These are phyloP conservation scores for Plecotus auritus DNA, from an alignment of 2,113 vertebrate genomes.

Conservation along the genomic window DNA sequence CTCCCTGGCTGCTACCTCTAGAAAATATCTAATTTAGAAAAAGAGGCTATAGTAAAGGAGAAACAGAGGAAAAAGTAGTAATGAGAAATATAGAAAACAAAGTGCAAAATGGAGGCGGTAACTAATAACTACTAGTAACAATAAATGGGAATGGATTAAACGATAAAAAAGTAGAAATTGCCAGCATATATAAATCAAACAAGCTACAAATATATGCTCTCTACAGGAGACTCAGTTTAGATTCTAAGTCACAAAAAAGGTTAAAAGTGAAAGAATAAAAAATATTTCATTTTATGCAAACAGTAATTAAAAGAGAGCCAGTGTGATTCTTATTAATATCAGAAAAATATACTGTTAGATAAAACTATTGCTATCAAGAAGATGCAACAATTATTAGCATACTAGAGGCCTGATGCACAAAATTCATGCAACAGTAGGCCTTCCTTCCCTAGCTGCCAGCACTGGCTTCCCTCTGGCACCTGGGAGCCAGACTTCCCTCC, in stretches of 20 bases:
- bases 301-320: neutral
- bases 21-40: neutral
- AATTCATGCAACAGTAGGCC: no score
- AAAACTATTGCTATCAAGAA: neutral
- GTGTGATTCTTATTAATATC: neutral
- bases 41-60: neutral
- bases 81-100: neutral
- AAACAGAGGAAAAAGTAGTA: neutral
- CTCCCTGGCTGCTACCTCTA: neutral
- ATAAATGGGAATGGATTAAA: neutral
- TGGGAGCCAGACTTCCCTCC: no score
- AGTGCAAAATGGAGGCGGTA: neutral
- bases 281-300: neutral
- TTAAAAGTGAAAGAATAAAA: neutral
- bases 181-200: neutral
- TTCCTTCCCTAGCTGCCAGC: no score
- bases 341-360: neutral
- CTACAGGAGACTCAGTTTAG: neutral
- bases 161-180: neutral
- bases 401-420: neutral
- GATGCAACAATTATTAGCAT: neutral
- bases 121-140: neutral
- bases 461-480: no score
- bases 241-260: neutral
- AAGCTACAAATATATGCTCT: neutral